Evolutionary conservation across 2,113 vertebrate species (phyloP), one percentile per base, ranked within the genome.

Genomic region (Clarias gariepinus): DNA sequence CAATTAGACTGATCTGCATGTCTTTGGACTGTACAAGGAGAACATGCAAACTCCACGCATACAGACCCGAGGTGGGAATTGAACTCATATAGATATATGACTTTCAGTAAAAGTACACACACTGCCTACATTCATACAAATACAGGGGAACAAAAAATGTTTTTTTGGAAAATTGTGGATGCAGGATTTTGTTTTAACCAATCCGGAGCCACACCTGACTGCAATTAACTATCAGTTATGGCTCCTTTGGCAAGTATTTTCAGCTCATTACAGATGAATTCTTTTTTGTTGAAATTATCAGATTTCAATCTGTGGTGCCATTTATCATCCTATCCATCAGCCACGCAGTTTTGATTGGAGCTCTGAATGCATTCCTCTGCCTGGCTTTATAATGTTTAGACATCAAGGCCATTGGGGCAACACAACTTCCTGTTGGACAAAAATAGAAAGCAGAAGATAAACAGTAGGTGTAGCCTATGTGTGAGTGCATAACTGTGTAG

Each of bases 301-400:
- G n/a, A n/a, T 64, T 85, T 53, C 25, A 85, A 30, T 57, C n/a
- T 5, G 12, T 79, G 74, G 76, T 66, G 76, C 63, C 61, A 80
- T 80, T 86, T 80, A 80, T 86, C 85, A 80, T 19, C n/a, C 30
- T 68, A 28, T 69, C 61, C 28, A 86, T 86, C 85, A 86, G 64
- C 60, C 4, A 36, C 77, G 58, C 47, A 25, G 52, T 69, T n/a
- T 16, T 79, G 84, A 80, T 58, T 80, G 53, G 52, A 47, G 64
- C 33, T 9, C 15, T 47, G n/a, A 53, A 69, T 64, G 71, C 64
- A 69, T 30, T 36, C 61, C 47, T 81, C 52, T 23, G 2, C 33
- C 3, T 0, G 77, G 64, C 52, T 69, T 81, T 30, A 60, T 30
- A 53, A 81, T 81, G 52, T 80, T 86, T 86, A 80, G 21, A 58